Percentiles rank a stretch among this genome's conserved stretches.
phyloP scores from a whole-genome alignment of 2,888 invertebrate genomes.

The Prenolepis imparis region DNA sequence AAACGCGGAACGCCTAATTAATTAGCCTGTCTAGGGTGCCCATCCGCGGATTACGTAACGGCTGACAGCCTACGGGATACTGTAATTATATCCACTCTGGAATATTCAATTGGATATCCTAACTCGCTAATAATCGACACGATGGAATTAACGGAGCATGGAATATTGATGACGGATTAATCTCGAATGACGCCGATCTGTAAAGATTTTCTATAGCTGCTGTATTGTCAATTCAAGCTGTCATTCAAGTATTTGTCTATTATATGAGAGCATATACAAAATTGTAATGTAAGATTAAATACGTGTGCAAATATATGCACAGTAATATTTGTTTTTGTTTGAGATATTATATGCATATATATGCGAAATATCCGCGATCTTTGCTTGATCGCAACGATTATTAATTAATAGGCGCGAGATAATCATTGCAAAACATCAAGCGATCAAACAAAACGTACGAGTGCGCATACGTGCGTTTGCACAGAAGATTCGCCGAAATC shows the following conservation, averaged over 20 bases:
- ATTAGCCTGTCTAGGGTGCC: constrained; percentile 65
- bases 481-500: constrained; percentile 49
- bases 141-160: constrained; percentile 76
- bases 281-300: not conserved
- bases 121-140: constrained; percentile 80
- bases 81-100: constrained; percentile 73
- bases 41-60: constrained; percentile 72
- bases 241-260: not conserved
- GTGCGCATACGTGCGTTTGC: constrained; percentile 29
- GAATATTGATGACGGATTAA: constrained; percentile 76
- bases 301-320: not conserved
- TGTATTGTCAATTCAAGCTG: constrained; percentile 39
- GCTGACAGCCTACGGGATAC: constrained; percentile 70
- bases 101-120: constrained; percentile 78
- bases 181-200: constrained; percentile 58
- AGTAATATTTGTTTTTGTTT: not conserved
- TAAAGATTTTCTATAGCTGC: constrained; percentile 40
- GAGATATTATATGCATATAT: not conserved
- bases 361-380: not conserved
- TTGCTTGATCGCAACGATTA: not conserved
- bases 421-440: constrained; percentile 28
- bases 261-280: not conserved
- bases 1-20: constrained; percentile 68
- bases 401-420: constrained; percentile 33
- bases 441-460: constrained; percentile 49